A percentile compares a stretch with the other conserved stretches of the same genome.
Conservation (phyloP, 2,113 vertebrate genomes). For the Pollachius pollachius region DNA sequence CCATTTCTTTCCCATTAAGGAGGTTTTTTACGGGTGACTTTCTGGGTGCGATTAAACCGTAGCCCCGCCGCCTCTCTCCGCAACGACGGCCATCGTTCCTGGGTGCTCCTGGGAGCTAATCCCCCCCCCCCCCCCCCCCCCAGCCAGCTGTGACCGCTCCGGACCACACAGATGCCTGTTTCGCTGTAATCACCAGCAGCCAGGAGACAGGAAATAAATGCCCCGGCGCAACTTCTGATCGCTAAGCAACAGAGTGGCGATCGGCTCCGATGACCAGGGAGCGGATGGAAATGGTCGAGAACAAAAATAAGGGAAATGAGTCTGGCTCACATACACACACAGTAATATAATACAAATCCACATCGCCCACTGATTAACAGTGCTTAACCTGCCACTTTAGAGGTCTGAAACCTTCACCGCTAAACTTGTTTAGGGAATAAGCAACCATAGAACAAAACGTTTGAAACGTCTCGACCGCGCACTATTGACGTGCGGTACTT, state of each 20-base stretch:
- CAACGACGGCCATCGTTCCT: slow-evolving; percentile 41
- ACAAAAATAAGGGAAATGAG: background rate
- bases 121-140: background rate
- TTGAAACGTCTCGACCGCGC: too few species aligned
- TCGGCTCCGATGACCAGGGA: too few species aligned
- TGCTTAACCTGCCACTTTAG: too few species aligned
- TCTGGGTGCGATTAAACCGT: slow-evolving; percentile 65
- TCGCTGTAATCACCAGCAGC: slow-evolving; percentile 24
- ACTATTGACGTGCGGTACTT: too few species aligned
- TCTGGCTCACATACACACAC: background rate
- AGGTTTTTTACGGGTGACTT: slow-evolving; percentile 47
- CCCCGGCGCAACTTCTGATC: too few species aligned
- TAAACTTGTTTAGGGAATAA: too few species aligned
- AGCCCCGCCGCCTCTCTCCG: slow-evolving; percentile 46
- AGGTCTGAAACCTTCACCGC: too few species aligned
- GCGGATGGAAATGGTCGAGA: too few species aligned
- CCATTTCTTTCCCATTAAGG: slow-evolving; percentile 35
- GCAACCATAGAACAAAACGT: too few species aligned
- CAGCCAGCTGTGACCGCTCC: slow-evolving; percentile 58
- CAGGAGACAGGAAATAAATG: background rate
- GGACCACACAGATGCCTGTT: slow-evolving; percentile 44
- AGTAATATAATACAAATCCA: too few species aligned
- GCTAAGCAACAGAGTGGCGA: too few species aligned
- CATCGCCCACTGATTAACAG: too few species aligned
- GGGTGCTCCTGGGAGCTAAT: slow-evolving; percentile 64